These are phyloP conservation scores for Gallinago solitaria DNA, from an alignment of 2,797 vertebrate genomes.

Conservation along the genomic window DNA sequence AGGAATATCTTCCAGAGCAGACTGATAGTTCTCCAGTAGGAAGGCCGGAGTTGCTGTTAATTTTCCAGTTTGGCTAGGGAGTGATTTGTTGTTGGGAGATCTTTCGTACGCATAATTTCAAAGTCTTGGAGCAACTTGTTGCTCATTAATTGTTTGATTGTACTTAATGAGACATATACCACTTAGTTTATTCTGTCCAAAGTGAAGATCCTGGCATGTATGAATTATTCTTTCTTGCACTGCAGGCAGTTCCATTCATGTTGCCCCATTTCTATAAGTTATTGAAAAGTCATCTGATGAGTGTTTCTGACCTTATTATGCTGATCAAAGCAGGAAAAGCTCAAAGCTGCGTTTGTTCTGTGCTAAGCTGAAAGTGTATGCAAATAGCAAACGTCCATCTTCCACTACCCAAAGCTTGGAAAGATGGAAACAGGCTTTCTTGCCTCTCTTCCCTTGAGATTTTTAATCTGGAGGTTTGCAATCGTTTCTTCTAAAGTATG, in stretches of 20 bases:
- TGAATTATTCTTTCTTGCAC: not conserved
- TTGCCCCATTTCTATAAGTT: not conserved
- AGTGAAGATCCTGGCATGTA: not conserved
- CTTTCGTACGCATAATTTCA: rapidly evolving
- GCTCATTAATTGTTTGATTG: not conserved
- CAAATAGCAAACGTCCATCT: not conserved
- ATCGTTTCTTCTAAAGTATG: rapidly evolving
- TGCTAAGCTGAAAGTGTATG: not conserved
- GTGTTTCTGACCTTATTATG: not conserved
- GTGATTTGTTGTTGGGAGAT: not conserved
- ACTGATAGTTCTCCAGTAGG: not conserved
- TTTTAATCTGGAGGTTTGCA: not conserved
- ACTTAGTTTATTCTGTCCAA: not conserved
- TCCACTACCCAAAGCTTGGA: not conserved
- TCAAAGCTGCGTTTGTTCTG: not conserved
- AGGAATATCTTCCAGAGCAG: not conserved
- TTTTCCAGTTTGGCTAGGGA: not conserved
- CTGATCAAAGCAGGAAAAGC: not conserved
- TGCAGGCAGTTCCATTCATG: not conserved
- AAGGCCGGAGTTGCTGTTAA: not conserved
- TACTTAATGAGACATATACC: not conserved
- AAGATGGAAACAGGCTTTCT: not conserved
- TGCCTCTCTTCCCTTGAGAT: not conserved
- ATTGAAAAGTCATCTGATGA: not conserved
- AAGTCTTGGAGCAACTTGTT: not conserved